phyloP scores from a whole-genome alignment of 2,888 invertebrate species.

The Thyatira batis region DNA sequence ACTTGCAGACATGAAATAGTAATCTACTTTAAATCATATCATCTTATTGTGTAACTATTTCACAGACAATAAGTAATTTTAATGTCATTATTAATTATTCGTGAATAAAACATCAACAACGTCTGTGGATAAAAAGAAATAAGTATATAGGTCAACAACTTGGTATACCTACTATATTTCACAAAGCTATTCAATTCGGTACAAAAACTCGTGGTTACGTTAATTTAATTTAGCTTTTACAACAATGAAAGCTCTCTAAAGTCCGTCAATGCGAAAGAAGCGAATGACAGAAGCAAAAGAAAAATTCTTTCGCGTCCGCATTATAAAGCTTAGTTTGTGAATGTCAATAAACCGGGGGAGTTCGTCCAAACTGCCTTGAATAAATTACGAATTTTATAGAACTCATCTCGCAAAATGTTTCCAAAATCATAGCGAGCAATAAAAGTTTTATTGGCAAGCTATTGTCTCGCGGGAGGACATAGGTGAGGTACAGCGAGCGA shows the following conservation, averaged over 20 bases:
- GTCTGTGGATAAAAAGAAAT: neutral
- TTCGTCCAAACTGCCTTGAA: slow-evolving; percentile 15
- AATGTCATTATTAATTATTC: too few species aligned
- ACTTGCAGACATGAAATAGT: too few species aligned
- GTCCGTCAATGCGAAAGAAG: slow-evolving; percentile 23
- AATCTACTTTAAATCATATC: too few species aligned
- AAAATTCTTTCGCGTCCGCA: slow-evolving; percentile 39
- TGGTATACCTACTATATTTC: neutral
- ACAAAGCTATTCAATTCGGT: slow-evolving; percentile 8
- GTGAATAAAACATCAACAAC: neutral
- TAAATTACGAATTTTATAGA: slow-evolving; percentile 71
- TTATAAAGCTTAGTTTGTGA: slow-evolving; percentile 45
- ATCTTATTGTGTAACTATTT: too few species aligned
- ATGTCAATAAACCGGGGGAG: slow-evolving; percentile 43
- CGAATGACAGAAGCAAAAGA: slow-evolving; percentile 22
- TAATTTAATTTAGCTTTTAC: slow-evolving; percentile 19
- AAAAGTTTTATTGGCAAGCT: slow-evolving; percentile 76
- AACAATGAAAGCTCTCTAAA: slow-evolving; percentile 23
- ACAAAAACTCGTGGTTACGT: slow-evolving; percentile 15
- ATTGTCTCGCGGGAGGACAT: slow-evolving; percentile 52
- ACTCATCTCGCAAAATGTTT: slow-evolving; percentile 72
- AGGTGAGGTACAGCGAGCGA: slow-evolving; percentile 28
- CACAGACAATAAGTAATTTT: too few species aligned
- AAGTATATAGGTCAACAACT: neutral
- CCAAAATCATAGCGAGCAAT: slow-evolving; percentile 73